phyloP scores from a whole-genome alignment of 2,113 vertebrate species.

The Pygoscelis antarcticus region DNA sequence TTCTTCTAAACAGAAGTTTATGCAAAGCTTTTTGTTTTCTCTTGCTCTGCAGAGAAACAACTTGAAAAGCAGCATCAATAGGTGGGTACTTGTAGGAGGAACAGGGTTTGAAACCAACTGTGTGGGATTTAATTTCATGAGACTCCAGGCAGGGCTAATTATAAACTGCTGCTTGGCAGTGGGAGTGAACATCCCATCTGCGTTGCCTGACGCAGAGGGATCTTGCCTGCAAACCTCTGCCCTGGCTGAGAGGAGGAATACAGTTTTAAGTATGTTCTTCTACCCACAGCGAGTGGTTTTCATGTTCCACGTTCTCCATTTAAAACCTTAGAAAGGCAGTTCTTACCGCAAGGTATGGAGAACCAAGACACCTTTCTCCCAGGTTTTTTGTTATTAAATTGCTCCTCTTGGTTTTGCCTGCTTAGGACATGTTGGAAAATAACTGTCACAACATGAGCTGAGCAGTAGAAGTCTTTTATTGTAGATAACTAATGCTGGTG shows the following conservation, averaged over 20 bases:
- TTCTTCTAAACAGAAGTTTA: not conserved
- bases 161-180: slow-evolving; percentile 23
- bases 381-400: not conserved
- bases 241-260: not conserved
- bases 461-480: not conserved
- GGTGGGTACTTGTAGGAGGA: not conserved
- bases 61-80: not conserved
- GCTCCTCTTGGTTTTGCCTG: not conserved
- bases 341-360: not conserved
- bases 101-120: not conserved
- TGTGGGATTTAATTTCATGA: not conserved
- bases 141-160: slow-evolving; percentile 32
- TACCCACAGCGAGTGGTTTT: not conserved
- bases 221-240: not conserved
- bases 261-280: not conserved
- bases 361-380: not conserved
- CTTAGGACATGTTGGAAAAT: not conserved
- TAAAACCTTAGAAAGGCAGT: not conserved
- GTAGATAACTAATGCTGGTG: not conserved
- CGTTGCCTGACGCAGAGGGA: not conserved
- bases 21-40: not conserved
- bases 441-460: not conserved
- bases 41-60: not conserved
- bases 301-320: not conserved
- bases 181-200: not conserved